phyloP scores from a whole-genome alignment of 2,888 invertebrate genomes.

The Rambutsinella grinnellia region DNA sequence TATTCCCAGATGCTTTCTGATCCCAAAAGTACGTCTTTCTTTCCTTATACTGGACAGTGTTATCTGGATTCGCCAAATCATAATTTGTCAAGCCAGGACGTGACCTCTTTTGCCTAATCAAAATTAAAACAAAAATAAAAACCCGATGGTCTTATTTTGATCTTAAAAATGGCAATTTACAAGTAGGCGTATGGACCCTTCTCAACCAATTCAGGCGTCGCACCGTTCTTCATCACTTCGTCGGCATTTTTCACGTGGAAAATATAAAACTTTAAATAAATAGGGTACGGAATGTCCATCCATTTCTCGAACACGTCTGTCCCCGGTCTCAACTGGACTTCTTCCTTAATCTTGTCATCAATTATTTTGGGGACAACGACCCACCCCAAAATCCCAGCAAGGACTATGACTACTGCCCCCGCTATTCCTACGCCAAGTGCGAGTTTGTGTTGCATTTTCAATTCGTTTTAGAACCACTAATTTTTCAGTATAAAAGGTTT shows the following conservation, averaged over 20 bases:
- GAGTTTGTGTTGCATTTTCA: background rate
- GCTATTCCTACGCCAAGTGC: constrained; percentile 1
- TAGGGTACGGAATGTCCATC: constrained; percentile 56
- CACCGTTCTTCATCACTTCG: constrained; percentile 3
- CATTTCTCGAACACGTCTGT: constrained; percentile 57
- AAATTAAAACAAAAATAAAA: background rate
- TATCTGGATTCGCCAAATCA: background rate
- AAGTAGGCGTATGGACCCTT: constrained; percentile 54
- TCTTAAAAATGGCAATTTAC: constrained; percentile 7
- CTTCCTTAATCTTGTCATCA: constrained; percentile 54
- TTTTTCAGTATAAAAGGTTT: background rate
- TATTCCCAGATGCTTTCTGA: background rate
- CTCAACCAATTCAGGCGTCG: constrained; percentile 29
- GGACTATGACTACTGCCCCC: constrained; percentile 42
- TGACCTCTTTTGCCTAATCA: constrained; percentile 5
- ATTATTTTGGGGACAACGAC: constrained; percentile 59
- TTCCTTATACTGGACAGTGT: constrained; percentile 31
- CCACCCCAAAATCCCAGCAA: constrained; percentile 59
- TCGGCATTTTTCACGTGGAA: constrained; percentile 44
- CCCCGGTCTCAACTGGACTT: constrained; percentile 4
- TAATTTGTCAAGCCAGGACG: constrained; percentile 8
- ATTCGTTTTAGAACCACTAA: background rate
- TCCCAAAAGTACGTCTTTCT: constrained; percentile 33
- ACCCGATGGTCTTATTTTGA: background rate
- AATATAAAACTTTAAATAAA: constrained; percentile 35